Evolutionary conservation across 1,140 invertebrate genomes (phyloP), one percentile per base, ranked within the genome.

Genomic region (Micrasema longulum): DNA sequence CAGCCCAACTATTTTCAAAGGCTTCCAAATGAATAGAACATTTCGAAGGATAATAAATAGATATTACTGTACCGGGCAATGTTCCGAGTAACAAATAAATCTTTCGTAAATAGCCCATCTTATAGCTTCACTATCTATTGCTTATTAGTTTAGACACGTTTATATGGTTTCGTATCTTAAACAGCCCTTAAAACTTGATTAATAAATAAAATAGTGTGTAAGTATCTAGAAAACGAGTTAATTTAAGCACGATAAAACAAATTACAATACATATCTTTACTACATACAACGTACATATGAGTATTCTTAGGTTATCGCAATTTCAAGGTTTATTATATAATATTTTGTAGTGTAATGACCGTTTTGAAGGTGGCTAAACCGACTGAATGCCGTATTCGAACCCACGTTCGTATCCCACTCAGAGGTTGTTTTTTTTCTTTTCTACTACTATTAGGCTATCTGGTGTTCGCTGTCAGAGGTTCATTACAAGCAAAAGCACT

Each of bases 401-500:
- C 60, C 41, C 60, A 47, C 60, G 26, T 47, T 64, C 20, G n/a
- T 26, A 10, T 26, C 60, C 60, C 23, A 64, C 60, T 12, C 12
- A 31, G 20, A 26, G 20, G 45, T 64, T 43, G 14, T 60, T 41
- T 60, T 11, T 60, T 60, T 14, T 23, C 52, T 36, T 12, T 22
- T 52, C 18, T 22, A 18, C 20, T 41, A 60, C 35, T 60, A 53
- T 60, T 22, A 60, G 55, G 16, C 16, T 60, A 60, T 60, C 55
- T 10, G 5, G 7, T 41, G 36, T 38, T 41, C 3, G 55, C 20
- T 60, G 16, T 60, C 36, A 53, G 23, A 38, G 18, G 55, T 60
- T 60, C 35, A 60, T 60, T 60, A 60, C 55, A 60, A 60, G 55
- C 35, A 41, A 60, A 60, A 60, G 55, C 55, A 60, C 55, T 60